Conservation (phyloP, 2,797 vertebrate genomes). For the Scyliorhinus canicula region DNA sequence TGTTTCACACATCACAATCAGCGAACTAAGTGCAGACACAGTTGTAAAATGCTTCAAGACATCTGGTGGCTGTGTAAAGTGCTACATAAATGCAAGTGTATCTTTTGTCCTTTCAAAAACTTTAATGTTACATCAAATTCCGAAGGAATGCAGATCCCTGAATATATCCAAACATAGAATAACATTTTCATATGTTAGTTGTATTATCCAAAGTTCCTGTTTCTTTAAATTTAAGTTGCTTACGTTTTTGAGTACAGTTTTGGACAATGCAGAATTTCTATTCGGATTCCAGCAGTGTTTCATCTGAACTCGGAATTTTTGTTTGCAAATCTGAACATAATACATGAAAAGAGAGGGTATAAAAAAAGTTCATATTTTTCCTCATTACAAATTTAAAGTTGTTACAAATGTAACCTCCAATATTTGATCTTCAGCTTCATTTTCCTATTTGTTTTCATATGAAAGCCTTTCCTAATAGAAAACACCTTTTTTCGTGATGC, state of each 20-base stretch:
- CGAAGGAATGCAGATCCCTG: background rate
- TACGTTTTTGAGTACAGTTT: background rate
- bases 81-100: background rate
- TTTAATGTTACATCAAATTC: background rate
- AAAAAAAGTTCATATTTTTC: background rate
- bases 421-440: background rate
- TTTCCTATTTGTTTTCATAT: background rate
- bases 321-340: background rate
- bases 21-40: too few relatives aligned
- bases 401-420: too few relatives aligned
- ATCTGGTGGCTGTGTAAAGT: too few relatives aligned
- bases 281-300: background rate
- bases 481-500: background rate
- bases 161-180: background rate
- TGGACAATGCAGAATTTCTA: background rate
- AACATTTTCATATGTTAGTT: background rate
- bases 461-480: background rate
- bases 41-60: too few relatives aligned
- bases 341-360: background rate
- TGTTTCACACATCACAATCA: too few relatives aligned
- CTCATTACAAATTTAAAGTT: background rate
- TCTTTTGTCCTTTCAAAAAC: background rate
- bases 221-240: background rate
- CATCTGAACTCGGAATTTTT: background rate
- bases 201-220: background rate